phyloP scores from a whole-genome alignment of 1,140 invertebrate species.

The Drosophila kohkoa region DNA sequence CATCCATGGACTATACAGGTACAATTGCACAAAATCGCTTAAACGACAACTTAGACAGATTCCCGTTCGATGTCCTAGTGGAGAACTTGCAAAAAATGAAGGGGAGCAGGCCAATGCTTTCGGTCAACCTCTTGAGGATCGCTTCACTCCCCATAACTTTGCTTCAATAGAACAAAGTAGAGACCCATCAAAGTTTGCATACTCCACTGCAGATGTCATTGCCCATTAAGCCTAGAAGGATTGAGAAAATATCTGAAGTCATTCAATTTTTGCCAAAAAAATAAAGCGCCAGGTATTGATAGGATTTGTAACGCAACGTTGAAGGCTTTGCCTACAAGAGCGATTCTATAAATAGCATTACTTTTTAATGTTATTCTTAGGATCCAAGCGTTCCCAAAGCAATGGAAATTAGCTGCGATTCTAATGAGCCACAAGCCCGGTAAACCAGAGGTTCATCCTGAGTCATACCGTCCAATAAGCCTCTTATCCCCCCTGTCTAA shows the following conservation, averaged over 20 bases:
- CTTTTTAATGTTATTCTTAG: background rate
- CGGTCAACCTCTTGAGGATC: background rate
- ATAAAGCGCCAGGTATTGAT: background rate
- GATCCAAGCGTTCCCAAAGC: background rate
- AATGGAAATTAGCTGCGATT: too few species aligned
- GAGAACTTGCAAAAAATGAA: background rate
- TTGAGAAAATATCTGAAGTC: too few species aligned
- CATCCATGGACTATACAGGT: constrained; percentile 36
- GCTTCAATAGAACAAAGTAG: background rate
- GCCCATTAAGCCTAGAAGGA: too few species aligned
- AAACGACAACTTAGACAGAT: constrained; percentile 17
- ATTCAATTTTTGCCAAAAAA: too few species aligned
- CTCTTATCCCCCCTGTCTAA: too few species aligned
- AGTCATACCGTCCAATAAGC: too few species aligned
- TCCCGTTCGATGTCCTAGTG: background rate
- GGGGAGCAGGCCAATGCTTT: constrained; percentile 1
- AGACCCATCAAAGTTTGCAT: background rate
- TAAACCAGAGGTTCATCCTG: background rate
- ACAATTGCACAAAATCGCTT: constrained; percentile 12
- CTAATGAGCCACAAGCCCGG: background rate
- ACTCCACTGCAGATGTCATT: too few species aligned
- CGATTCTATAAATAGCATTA: background rate
- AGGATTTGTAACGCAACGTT: too few species aligned
- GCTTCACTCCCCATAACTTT: constrained; percentile 4
- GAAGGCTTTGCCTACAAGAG: too few species aligned